Evolutionary conservation across 2,113 vertebrate species (phyloP).

Genomic region (Axis porcinus): DNA sequence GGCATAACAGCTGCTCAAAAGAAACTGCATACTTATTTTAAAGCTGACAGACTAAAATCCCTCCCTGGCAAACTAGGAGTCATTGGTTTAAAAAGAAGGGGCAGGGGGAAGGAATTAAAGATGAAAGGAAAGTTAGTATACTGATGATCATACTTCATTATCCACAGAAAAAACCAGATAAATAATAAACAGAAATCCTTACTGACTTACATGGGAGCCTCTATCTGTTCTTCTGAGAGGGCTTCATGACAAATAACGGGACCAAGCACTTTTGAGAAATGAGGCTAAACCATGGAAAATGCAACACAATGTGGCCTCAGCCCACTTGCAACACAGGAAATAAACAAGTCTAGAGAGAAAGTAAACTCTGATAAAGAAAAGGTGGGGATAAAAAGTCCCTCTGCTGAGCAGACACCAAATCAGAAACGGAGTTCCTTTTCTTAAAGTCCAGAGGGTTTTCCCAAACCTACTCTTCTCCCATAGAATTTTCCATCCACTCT

Average conservation of each 20-base stretch:
- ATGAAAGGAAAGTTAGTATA: neutral
- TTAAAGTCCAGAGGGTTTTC: neutral
- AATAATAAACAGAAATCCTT: slow-evolving; percentile 19
- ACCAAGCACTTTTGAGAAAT: slow-evolving; percentile 41
- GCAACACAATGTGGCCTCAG: slow-evolving; percentile 31
- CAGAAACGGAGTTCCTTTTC: neutral
- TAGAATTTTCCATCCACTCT: neutral
- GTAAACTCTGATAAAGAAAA: slow-evolving; percentile 38
- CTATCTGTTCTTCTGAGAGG: slow-evolving; percentile 27
- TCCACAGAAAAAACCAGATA: slow-evolving; percentile 34
- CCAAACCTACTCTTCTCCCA: neutral
- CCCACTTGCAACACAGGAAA: slow-evolving; percentile 35
- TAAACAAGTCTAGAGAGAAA: slow-evolving; percentile 44
- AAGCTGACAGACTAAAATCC: neutral
- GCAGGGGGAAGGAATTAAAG: neutral
- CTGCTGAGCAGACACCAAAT: slow-evolving; percentile 21
- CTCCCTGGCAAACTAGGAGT: neutral
- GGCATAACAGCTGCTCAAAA: neutral
- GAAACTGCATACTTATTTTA: neutral
- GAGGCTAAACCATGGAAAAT: neutral
- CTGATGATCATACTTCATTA: neutral
- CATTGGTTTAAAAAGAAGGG: neutral
- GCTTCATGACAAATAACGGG: neutral
- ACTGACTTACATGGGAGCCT: slow-evolving; percentile 21
- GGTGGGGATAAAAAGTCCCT: neutral